Evolutionary conservation across 2,888 invertebrate genomes (phyloP).

Genomic region (Tortrix viridana): DNA sequence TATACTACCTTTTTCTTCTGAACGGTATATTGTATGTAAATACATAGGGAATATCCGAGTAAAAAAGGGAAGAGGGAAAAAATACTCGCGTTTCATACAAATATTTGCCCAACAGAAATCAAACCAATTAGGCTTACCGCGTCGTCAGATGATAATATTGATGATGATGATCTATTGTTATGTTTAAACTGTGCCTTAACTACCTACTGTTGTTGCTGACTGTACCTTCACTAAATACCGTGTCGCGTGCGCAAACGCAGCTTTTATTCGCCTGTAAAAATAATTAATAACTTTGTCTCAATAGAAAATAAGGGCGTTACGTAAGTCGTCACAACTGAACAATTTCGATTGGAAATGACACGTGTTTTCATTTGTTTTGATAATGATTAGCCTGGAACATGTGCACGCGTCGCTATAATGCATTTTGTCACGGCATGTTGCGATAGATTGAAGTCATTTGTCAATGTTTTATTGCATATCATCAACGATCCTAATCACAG

Average conservation of each 20-base stretch:
- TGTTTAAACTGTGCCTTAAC: too few relatives aligned
- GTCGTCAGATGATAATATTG: too few relatives aligned
- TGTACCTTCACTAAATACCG: constrained; percentile 9
- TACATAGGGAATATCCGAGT: too few relatives aligned
- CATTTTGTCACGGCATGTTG: constrained; percentile 29
- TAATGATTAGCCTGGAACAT: constrained; percentile 22
- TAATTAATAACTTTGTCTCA: constrained; percentile 11
- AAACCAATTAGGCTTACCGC: too few relatives aligned
- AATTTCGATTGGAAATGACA: constrained; percentile 26
- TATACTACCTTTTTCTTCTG: too few relatives aligned
- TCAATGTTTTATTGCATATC: neutral
- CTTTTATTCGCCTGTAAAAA: constrained; percentile 20
- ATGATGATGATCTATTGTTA: too few relatives aligned
- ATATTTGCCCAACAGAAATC: too few relatives aligned
- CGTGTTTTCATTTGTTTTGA: constrained; percentile 38
- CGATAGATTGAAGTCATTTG: constrained; percentile 21
- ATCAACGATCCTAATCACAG: neutral
- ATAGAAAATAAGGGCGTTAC: neutral
- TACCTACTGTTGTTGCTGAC: too few relatives aligned
- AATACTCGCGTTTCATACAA: too few relatives aligned
- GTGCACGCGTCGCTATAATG: constrained; percentile 22
- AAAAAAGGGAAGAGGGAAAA: too few relatives aligned
- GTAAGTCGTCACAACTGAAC: constrained; percentile 10
- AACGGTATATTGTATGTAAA: too few relatives aligned
- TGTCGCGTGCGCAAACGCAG: constrained; percentile 14